Conservation (phyloP, 2,113 vertebrate species). For the Tetrax tetrax region DNA sequence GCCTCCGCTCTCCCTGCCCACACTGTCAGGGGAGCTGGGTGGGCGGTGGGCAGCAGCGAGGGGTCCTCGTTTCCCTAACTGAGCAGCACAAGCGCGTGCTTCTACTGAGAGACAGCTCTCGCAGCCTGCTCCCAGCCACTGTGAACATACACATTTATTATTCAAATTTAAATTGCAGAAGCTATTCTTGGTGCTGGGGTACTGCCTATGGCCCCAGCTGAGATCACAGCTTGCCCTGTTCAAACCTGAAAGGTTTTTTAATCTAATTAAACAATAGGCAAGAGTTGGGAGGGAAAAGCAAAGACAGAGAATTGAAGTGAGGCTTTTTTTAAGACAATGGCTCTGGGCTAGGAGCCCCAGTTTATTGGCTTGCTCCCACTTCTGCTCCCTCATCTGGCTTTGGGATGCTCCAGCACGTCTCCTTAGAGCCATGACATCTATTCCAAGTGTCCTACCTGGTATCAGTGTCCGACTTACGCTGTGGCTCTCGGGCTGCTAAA, state of each 20-base stretch:
- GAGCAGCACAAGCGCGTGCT: accelerated
- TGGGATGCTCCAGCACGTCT: neutral
- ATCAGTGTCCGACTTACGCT: neutral
- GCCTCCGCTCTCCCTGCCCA: accelerated
- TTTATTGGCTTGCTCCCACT: neutral
- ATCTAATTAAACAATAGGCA: neutral
- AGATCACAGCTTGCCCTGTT: neutral
- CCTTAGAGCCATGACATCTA: neutral
- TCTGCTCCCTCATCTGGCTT: neutral
- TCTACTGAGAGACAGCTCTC: neutral
- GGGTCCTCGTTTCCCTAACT: accelerated
- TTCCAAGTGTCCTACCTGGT: neutral
- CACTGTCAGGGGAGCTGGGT: neutral
- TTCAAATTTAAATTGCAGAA: neutral
- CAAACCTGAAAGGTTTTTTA: neutral
- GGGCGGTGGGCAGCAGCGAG: neutral
- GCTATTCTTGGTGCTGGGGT: neutral
- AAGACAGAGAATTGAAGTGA: neutral
- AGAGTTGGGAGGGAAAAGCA: neutral
- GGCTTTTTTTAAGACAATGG: neutral
- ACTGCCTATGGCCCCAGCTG: neutral
- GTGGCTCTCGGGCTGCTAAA: neutral
- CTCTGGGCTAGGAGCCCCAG: neutral
- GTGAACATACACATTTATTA: neutral
- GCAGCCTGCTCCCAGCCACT: neutral